These are phyloP conservation scores for Crocallis elinguaria DNA, from an alignment of 2,888 invertebrate species.

Conservation along the genomic window DNA sequence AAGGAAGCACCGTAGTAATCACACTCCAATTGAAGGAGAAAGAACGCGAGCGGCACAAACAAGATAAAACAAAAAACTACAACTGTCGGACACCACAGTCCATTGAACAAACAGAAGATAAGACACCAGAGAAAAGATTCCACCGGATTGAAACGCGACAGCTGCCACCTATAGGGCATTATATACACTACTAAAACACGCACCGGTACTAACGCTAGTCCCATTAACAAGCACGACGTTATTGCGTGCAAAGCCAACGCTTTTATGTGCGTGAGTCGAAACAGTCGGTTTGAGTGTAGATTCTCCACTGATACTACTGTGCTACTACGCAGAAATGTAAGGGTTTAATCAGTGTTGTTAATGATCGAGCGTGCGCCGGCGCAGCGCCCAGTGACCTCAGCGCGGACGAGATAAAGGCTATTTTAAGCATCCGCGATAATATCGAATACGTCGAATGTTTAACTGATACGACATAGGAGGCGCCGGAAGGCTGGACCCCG, in stretches of 20 bases:
- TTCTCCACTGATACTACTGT: slow-evolving; percentile 6
- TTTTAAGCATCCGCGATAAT: slow-evolving; percentile 78
- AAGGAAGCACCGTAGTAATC: slow-evolving; percentile 9
- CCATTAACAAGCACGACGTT: neutral
- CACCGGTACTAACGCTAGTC: neutral
- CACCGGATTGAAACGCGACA: neutral
- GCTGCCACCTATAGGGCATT: neutral
- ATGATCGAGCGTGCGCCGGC: slow-evolving; percentile 67
- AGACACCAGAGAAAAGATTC: neutral
- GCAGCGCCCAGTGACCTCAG: slow-evolving; percentile 81
- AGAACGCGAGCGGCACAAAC: slow-evolving; percentile 37
- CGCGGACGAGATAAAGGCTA: slow-evolving; percentile 79
- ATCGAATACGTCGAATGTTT: slow-evolving; percentile 74
- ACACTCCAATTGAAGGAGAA: slow-evolving; percentile 35
- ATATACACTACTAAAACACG: slow-evolving; percentile 2
- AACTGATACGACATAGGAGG: slow-evolving; percentile 71
- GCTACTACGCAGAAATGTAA: slow-evolving; percentile 26
- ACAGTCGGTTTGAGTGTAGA: slow-evolving; percentile 5
- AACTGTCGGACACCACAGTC: neutral
- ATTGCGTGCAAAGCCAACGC: neutral
- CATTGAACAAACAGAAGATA: neutral
- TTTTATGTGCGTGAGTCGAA: slow-evolving; percentile 2
- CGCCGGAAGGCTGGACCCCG: slow-evolving; percentile 70
- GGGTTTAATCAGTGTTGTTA: slow-evolving; percentile 63
- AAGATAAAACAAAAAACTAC: slow-evolving; percentile 55